Conservation (phyloP, 2,113 vertebrate species). For the Trochalopteron elliotii region DNA sequence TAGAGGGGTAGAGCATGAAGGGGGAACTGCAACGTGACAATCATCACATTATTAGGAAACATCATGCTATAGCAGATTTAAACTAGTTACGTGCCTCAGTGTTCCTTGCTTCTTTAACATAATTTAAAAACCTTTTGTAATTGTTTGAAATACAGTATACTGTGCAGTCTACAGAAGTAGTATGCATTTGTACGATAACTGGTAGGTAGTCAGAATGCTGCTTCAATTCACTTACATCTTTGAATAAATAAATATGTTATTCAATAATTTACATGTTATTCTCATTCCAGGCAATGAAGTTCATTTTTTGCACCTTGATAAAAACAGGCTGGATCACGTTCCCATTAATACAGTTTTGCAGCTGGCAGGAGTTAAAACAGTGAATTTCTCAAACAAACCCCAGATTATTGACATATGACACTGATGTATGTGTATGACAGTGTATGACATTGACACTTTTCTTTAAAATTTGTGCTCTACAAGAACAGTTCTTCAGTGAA, state of each 20-base stretch:
- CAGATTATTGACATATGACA: conserved; percentile 83
- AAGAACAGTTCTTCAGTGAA: not conserved
- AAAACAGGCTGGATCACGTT: conserved; percentile 88
- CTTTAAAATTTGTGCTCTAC: not conserved
- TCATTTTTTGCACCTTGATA: conserved; percentile 87
- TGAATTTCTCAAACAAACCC: conserved; percentile 79
- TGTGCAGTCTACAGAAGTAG: not conserved
- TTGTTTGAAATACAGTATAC: not conserved
- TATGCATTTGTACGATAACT: not conserved
- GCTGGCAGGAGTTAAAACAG: conserved; percentile 82
- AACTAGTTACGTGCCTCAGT: not conserved
- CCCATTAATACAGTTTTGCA: conserved; percentile 88
- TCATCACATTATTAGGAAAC: not conserved
- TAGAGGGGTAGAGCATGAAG: not conserved
- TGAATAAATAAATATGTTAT: conserved; percentile 1
- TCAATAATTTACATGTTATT: not conserved
- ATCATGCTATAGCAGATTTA: not conserved
- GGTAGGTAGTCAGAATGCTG: conserved; percentile 8
- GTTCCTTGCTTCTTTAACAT: conserved; percentile 6
- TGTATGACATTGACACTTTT: not conserved
- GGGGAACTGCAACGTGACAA: not conserved
- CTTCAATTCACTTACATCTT: not conserved
- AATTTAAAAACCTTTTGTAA: not conserved
- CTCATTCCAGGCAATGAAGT: conserved; percentile 79
- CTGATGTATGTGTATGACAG: not conserved